phyloP scores from a whole-genome alignment of 2,113 vertebrate species.

The Caretta caretta region DNA sequence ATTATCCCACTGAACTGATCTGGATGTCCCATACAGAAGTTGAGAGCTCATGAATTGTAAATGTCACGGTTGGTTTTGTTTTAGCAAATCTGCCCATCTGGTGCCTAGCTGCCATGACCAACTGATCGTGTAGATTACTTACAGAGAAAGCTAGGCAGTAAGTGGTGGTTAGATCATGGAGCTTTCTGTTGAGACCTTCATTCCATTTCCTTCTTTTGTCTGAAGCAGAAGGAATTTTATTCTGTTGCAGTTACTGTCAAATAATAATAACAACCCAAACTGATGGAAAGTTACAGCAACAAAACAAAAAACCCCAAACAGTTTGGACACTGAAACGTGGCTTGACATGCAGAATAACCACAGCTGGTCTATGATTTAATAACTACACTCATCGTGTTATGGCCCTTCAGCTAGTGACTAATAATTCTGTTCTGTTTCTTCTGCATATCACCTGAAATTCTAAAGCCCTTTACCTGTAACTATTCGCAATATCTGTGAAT shows the following conservation, averaged over 20 bases:
- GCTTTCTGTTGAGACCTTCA: background rate
- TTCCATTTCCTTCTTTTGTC: background rate
- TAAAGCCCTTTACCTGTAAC: background rate
- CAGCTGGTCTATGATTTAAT: background rate
- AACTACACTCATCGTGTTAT: background rate
- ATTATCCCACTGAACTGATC: constrained; percentile 23
- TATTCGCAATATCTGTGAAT: background rate
- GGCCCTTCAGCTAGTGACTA: background rate
- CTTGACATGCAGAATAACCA: background rate
- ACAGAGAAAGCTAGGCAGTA: background rate
- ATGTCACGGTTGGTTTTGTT: background rate
- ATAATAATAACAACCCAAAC: background rate
- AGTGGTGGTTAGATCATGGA: background rate
- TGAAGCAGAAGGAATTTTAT: background rate
- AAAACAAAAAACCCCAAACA: background rate
- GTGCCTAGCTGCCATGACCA: background rate
- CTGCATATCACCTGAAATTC: background rate
- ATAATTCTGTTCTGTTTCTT: constrained; percentile 7
- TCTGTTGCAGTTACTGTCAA: background rate
- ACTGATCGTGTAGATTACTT: background rate
- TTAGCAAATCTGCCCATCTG: background rate
- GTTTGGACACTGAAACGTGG: background rate
- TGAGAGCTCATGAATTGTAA: constrained; percentile 13
- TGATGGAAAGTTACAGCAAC: background rate
- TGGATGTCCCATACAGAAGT: background rate